Evolutionary conservation across 2,888 invertebrate genomes (phyloP).

Genomic region (Drosophila mettleri): DNA sequence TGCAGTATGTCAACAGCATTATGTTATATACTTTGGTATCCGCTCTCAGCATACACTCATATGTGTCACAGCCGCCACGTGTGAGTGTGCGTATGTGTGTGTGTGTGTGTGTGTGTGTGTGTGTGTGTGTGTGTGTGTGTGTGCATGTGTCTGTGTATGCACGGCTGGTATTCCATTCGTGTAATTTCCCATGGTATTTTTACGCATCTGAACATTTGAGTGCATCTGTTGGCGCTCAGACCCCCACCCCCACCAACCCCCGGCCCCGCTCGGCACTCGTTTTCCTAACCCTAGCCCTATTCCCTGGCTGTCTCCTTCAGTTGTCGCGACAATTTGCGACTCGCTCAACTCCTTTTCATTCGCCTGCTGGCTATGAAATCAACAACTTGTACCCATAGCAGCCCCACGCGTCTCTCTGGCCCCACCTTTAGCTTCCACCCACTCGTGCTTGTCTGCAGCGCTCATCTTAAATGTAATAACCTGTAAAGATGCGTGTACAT

Average conservation of each 20-base stretch:
- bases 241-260: not conserved
- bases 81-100: not conserved
- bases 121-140: slow-evolving; percentile 12
- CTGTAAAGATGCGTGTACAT: slow-evolving; percentile 22
- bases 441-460: slow-evolving; percentile 1
- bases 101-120: slow-evolving; percentile 23
- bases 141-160: slow-evolving; percentile 20
- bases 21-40: slow-evolving; percentile 44
- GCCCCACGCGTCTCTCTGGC: slow-evolving; percentile 8
- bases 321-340: slow-evolving; percentile 54
- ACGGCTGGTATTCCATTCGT: slow-evolving; percentile 71
- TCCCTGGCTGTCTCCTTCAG: slow-evolving; percentile 42
- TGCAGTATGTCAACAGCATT: slow-evolving; percentile 70
- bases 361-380: slow-evolving; percentile 55
- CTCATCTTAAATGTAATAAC: slow-evolving; percentile 38
- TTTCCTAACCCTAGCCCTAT: not conserved
- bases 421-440: not conserved
- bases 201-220: slow-evolving; percentile 64
- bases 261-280: no score
- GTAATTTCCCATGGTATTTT: slow-evolving; percentile 76
- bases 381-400: slow-evolving; percentile 58
- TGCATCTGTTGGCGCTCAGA: slow-evolving; percentile 56
- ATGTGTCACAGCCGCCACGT: slow-evolving; percentile 12
- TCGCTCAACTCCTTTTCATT: slow-evolving; percentile 35
- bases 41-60: slow-evolving; percentile 15